Percentiles rank a stretch among this genome's conserved stretches.
Evolutionary conservation across 2,888 invertebrate species (phyloP).

Genomic region (Campoplex nolae): DNA sequence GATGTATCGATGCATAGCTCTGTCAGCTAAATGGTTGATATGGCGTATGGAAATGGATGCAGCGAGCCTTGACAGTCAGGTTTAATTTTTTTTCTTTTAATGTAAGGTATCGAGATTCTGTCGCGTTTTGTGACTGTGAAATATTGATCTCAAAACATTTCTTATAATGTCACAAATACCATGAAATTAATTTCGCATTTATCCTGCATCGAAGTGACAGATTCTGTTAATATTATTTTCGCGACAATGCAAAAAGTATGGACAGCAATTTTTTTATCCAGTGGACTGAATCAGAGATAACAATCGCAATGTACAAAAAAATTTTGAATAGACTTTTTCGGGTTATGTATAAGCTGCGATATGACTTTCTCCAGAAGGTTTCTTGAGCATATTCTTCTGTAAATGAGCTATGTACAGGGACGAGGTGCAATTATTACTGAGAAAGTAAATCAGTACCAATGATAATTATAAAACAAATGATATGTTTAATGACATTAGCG

Average conservation of each 20-base stretch:
- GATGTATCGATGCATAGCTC: background rate
- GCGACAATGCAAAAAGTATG: background rate
- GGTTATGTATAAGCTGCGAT: background rate
- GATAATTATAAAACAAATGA: background rate
- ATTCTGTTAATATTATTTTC: background rate
- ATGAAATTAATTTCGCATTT: background rate
- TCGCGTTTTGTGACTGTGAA: too few relatives aligned
- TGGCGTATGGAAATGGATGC: background rate
- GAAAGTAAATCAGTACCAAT: constrained; percentile 32
- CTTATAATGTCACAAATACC: background rate
- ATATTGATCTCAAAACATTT: background rate
- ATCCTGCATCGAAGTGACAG: background rate
- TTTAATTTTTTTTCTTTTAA: background rate
- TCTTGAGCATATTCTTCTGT: background rate
- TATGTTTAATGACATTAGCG: background rate
- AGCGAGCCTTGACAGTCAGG: background rate
- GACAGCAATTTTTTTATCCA: too few relatives aligned
- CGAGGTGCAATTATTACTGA: constrained; percentile 11
- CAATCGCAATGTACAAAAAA: too few relatives aligned
- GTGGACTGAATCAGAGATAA: too few relatives aligned
- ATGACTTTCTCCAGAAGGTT: constrained; percentile 22
- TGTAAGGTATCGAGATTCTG: background rate
- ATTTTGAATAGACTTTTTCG: background rate
- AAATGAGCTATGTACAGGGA: background rate
- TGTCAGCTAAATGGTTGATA: background rate